phyloP scores from a whole-genome alignment of 2,888 invertebrate species.

The Drosophila recens region DNA sequence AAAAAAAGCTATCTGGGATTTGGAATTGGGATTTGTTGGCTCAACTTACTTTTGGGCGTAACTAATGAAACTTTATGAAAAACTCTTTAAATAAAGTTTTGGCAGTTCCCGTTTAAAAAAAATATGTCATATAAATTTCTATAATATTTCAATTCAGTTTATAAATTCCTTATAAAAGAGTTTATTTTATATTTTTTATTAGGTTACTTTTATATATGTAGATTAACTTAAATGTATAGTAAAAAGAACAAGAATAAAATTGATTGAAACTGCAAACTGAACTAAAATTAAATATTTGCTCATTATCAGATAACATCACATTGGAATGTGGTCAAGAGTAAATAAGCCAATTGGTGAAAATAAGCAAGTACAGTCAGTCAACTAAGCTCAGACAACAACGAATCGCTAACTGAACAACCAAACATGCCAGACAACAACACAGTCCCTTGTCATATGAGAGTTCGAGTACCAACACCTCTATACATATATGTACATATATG shows the following conservation, averaged over 20 bases:
- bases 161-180: no score
- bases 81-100: conserved; percentile 36
- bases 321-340: conserved; percentile 18
- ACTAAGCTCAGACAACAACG: conserved; percentile 7
- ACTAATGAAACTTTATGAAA: conserved; percentile 20
- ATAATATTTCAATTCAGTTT: no score
- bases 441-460: conserved; percentile 31
- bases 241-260: not conserved
- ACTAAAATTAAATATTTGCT: not conserved
- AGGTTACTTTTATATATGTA: no score
- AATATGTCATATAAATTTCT: no score
- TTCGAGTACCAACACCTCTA: conserved; percentile 10
- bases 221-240: not conserved
- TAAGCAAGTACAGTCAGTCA: conserved; percentile 21
- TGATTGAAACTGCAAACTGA: conserved; percentile 5
- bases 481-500: no score
- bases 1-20: conserved; percentile 23
- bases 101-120: conserved; percentile 20
- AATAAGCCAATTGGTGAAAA: conserved; percentile 11
- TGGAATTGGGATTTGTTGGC: conserved; percentile 27
- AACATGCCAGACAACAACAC: conserved; percentile 45
- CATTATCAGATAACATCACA: conserved; percentile 10
- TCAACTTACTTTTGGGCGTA: conserved; percentile 39
- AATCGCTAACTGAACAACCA: conserved; percentile 53
- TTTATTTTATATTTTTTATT: no score